Conservation (phyloP, 1,140 invertebrate species). For the Drosophila pseudoananassae region DNA sequence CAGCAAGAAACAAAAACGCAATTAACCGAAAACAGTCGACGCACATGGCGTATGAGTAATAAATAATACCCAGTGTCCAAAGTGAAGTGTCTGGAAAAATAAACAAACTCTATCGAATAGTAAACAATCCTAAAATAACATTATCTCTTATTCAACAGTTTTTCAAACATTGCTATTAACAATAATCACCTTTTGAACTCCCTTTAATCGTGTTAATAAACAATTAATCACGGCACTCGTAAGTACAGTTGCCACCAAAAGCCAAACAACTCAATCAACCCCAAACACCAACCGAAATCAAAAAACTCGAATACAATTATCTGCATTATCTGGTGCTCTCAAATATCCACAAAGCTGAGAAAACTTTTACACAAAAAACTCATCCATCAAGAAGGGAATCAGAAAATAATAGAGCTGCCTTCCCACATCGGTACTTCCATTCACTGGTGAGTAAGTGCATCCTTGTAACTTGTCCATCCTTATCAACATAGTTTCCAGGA, state of each 20-base stretch:
- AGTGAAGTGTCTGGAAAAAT: background rate
- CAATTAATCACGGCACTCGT: constrained; percentile 23
- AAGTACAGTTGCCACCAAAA: constrained; percentile 48
- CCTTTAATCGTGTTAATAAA: constrained; percentile 5
- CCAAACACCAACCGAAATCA: constrained; percentile 1
- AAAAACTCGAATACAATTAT: constrained; percentile 30
- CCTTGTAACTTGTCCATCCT: constrained; percentile 30
- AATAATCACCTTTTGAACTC: background rate
- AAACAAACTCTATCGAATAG: background rate
- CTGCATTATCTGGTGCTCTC: constrained; percentile 11
- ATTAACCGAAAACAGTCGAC: constrained; percentile 18
- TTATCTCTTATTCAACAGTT: background rate
- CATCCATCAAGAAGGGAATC: constrained; percentile 20
- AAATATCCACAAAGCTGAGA: constrained; percentile 1
- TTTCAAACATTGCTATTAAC: background rate
- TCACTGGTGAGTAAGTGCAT: constrained; percentile 30
- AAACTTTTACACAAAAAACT: constrained; percentile 17
- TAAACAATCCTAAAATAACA: constrained; percentile 8
- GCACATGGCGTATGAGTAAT: constrained; percentile 35
- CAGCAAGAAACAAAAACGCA: constrained; percentile 24
- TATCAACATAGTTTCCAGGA: constrained; percentile 8
- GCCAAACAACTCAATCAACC: constrained; percentile 37
- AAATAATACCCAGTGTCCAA: background rate
- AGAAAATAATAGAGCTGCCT: background rate
- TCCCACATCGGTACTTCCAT: background rate